These are phyloP conservation scores for Habropoda laboriosa DNA, from an alignment of 1,140 invertebrate genomes.

Conservation along the genomic window DNA sequence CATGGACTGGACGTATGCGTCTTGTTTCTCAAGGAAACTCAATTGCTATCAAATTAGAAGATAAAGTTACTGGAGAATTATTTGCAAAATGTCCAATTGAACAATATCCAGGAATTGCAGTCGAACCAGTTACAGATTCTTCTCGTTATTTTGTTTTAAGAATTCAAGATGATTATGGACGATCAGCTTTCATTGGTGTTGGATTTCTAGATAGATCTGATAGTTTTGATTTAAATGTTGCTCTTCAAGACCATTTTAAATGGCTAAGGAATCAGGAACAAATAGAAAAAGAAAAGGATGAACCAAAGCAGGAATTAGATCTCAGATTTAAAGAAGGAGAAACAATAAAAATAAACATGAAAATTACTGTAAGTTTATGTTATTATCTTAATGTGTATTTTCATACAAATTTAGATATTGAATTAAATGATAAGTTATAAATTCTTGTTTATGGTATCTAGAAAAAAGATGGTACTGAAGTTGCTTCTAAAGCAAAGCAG, in stretches of 20 bases:
- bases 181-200: slow-evolving; percentile 97
- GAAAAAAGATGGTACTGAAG: slow-evolving; percentile 94
- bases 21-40: slow-evolving; percentile 94
- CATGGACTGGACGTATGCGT: slow-evolving; percentile 97
- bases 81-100: slow-evolving; percentile 99
- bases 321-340: slow-evolving; percentile 99
- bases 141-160: slow-evolving; percentile 99
- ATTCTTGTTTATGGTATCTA: slow-evolving; percentile 75
- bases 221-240: slow-evolving; percentile 99
- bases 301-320: slow-evolving; percentile 92
- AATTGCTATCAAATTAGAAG: slow-evolving; percentile 96
- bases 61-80: slow-evolving; percentile 96
- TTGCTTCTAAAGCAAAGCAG: slow-evolving; percentile 84
- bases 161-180: slow-evolving; percentile 97
- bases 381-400: slow-evolving; percentile 4
- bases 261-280: slow-evolving; percentile 96
- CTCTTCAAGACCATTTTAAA: slow-evolving; percentile 99
- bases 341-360: slow-evolving; percentile 99
- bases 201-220: slow-evolving; percentile 99
- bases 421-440: slow-evolving; percentile 10
- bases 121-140: slow-evolving; percentile 98
- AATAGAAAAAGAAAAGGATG: slow-evolving; percentile 90
- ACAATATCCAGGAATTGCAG: slow-evolving; percentile 95
- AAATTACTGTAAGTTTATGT: slow-evolving; percentile 91
- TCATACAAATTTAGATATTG: slow-evolving; percentile 13